Conservation (phyloP, 1,140 invertebrate genomes). For the Euschistus heros region DNA sequence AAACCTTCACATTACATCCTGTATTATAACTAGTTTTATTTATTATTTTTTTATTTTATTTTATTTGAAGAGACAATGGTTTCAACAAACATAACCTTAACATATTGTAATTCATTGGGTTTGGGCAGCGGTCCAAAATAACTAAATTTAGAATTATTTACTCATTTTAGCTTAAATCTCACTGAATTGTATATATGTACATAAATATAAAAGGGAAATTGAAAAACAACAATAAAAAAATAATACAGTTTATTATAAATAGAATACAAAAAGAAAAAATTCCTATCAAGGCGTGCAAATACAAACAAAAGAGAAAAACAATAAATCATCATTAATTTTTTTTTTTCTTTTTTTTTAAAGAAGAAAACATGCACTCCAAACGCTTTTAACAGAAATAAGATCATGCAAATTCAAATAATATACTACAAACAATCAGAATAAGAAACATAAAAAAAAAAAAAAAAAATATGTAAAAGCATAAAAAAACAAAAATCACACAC, state of each 20-base stretch:
- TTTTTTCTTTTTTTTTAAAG: no score
- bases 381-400: neutral
- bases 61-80: no score
- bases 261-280: neutral
- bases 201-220: neutral
- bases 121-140: neutral
- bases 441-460: no score
- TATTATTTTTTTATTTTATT: no score
- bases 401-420: no score
- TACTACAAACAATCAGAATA: no score
- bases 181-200: neutral
- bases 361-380: neutral
- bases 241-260: neutral
- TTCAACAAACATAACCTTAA: neutral
- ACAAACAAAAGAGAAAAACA: constrained; percentile 4
- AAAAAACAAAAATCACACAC: no score
- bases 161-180: neutral
- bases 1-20: no score
- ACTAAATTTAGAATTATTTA: constrained; percentile 8
- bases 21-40: no score
- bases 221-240: neutral
- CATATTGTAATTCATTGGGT: neutral
- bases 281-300: neutral
- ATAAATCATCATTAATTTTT: constrained; percentile 6
- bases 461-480: no score